Evolutionary conservation across 2,888 invertebrate species (phyloP).

Genomic region (Shargacucullia verbasci): DNA sequence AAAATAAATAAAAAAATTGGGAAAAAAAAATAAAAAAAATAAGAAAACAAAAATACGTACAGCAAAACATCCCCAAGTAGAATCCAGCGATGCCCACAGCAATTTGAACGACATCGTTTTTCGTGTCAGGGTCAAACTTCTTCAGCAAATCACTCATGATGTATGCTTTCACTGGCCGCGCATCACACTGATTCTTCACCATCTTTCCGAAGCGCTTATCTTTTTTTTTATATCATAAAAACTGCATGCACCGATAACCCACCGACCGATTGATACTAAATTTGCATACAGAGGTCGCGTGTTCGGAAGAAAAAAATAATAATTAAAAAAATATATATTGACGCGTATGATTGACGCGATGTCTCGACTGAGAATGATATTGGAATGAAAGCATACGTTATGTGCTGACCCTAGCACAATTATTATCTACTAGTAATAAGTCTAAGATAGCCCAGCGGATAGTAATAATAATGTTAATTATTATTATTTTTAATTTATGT

Average conservation of each 20-base stretch:
- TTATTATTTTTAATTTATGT: slow-evolving; percentile 11
- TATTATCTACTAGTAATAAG: slow-evolving; percentile 49
- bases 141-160: slow-evolving; percentile 86
- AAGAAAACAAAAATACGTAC: slow-evolving; percentile 72
- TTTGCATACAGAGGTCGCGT: slow-evolving; percentile 71
- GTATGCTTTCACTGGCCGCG: slow-evolving; percentile 79
- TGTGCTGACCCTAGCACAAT: slow-evolving; percentile 61
- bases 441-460: slow-evolving; percentile 41
- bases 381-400: slow-evolving; percentile 55
- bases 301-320: slow-evolving; percentile 56
- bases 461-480: slow-evolving; percentile 11
- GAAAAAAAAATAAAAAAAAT: slow-evolving; percentile 19
- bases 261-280: slow-evolving; percentile 69
- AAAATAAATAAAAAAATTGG: no score
- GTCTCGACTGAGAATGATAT: slow-evolving; percentile 61
- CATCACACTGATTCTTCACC: slow-evolving; percentile 82
- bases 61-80: slow-evolving; percentile 79
- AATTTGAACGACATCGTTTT: slow-evolving; percentile 79
- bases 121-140: slow-evolving; percentile 78
- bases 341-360: slow-evolving; percentile 66
- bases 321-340: slow-evolving; percentile 43
- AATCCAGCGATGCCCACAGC: slow-evolving; percentile 77
- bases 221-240: slow-evolving; percentile 59
- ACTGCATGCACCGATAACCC: slow-evolving; percentile 81
- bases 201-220: slow-evolving; percentile 67